Percentiles rank a stretch among this genome's conserved stretches.
phyloP scores from a whole-genome alignment of 1,140 invertebrate species.

The Zaprionus tsacasi region DNA sequence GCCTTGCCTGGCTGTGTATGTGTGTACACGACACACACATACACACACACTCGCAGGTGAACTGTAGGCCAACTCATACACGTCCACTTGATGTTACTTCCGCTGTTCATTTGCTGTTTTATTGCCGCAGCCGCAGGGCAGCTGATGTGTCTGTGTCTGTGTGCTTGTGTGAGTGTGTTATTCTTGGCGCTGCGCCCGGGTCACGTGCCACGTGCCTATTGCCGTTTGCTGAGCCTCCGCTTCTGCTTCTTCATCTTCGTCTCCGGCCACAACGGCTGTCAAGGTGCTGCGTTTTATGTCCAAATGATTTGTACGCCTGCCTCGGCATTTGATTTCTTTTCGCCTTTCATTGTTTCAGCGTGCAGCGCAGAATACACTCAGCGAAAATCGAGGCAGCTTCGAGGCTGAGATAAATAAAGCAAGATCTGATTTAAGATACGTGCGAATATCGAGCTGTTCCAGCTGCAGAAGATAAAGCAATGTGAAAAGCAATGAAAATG shows the following conservation, averaged over 20 bases:
- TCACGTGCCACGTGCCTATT: conserved; percentile 67
- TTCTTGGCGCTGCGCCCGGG: conserved; percentile 42
- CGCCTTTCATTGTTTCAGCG: conserved; percentile 41
- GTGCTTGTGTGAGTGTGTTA: conserved; percentile 31
- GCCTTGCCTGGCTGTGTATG: conserved; percentile 34
- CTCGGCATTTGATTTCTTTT: conserved; percentile 71
- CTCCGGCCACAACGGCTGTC: conserved; percentile 43
- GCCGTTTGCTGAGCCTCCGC: conserved; percentile 15
- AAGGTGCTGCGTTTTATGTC: conserved; percentile 81
- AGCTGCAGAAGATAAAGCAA: too few species aligned
- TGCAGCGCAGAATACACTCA: conserved; percentile 18
- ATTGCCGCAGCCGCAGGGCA: conserved; percentile 64
- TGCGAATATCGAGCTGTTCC: too few species aligned
- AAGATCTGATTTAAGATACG: neutral
- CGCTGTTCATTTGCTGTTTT: conserved; percentile 80
- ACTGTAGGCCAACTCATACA: conserved; percentile 40
- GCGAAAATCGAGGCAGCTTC: neutral
- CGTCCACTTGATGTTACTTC: conserved; percentile 72
- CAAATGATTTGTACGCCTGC: conserved; percentile 75
- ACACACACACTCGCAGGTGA: conserved; percentile 31
- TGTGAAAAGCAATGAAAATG: too few species aligned
- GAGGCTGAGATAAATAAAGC: neutral
- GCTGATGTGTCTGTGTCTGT: conserved; percentile 11
- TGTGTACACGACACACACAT: conserved; percentile 18
- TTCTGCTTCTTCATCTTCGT: conserved; percentile 1